Percentiles rank a stretch among this genome's conserved stretches.
phyloP scores from a whole-genome alignment of 2,797 vertebrate species.

The Fundulus diaphanus region DNA sequence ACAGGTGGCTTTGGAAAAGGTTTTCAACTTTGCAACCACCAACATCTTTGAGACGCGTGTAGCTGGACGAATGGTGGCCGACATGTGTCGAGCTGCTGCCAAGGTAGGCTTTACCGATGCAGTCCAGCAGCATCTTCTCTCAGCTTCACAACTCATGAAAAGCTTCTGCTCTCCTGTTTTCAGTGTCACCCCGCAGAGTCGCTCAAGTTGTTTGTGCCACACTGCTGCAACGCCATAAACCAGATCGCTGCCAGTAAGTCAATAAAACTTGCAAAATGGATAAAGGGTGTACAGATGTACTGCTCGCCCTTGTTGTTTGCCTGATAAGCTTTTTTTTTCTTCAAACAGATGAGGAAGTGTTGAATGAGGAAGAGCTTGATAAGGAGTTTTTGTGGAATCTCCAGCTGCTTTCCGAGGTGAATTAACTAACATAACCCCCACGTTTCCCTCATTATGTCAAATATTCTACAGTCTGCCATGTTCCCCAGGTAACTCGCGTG shows the following conservation, averaged over 20 bases:
- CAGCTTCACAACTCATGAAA: neutral
- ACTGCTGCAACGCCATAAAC: conserved; percentile 92
- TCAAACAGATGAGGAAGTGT: conserved; percentile 91
- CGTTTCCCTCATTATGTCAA: neutral
- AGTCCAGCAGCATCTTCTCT: neutral
- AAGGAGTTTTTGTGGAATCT: conserved; percentile 98
- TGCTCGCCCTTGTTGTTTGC: conserved; percentile 1
- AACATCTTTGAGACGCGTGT: conserved; percentile 99
- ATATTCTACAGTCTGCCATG: neutral
- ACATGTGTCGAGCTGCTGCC: conserved; percentile 95
- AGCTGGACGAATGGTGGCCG: conserved; percentile 94
- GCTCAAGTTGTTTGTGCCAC: conserved; percentile 93
- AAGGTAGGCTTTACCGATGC: conserved; percentile 81
- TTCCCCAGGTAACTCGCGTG: conserved; percentile 90
- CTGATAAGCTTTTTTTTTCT: conserved; percentile 20
- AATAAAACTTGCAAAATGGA: neutral
- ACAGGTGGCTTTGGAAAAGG: conserved; percentile 94
- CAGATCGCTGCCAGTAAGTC: conserved; percentile 95
- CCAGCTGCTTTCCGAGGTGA: conserved; percentile 96
- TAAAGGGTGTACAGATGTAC: conserved; percentile 6
- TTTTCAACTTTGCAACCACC: conserved; percentile 95
- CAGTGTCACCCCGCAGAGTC: conserved; percentile 95
- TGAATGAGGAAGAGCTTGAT: conserved; percentile 94
- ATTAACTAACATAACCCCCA: neutral
- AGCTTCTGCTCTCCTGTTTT: conserved; percentile 34